phyloP scores from a whole-genome alignment of 2,888 invertebrate species.

The Pherbina coryleti region DNA sequence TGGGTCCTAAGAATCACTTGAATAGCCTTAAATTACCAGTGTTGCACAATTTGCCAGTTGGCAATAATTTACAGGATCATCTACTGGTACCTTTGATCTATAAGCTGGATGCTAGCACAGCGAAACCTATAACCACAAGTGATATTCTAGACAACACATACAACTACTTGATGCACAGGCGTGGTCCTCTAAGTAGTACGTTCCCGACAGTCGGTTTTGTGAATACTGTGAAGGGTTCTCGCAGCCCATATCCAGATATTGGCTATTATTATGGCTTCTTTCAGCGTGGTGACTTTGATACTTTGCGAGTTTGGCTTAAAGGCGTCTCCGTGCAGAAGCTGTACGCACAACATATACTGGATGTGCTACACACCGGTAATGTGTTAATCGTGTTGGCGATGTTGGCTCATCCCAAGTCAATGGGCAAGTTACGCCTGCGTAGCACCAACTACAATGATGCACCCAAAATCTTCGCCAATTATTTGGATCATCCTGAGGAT shows the following conservation, averaged over 20 bases:
- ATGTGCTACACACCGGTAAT: constrained; percentile 45
- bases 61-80: constrained; percentile 83
- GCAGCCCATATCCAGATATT: constrained; percentile 72
- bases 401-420: constrained; percentile 70
- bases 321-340: constrained; percentile 14
- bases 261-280: constrained; percentile 70
- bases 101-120: constrained; percentile 63
- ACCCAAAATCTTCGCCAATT: constrained; percentile 77
- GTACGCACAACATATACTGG: neutral
- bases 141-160: constrained; percentile 51
- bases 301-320: neutral
- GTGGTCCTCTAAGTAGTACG: constrained; percentile 68
- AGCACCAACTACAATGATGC: constrained; percentile 72
- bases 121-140: constrained; percentile 55
- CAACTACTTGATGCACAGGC: constrained; percentile 70
- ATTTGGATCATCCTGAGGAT: constrained; percentile 74
- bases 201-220: constrained; percentile 71
- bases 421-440: constrained; percentile 72
- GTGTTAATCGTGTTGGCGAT: constrained; percentile 68
- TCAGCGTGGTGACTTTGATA: constrained; percentile 48
- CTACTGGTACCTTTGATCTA: constrained; percentile 71
- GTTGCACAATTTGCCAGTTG: constrained; percentile 70
- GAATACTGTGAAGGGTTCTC: constrained; percentile 70
- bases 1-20: constrained; percentile 54
- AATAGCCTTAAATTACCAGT: constrained; percentile 50